Conservation (phyloP, 2,888 invertebrate species). For the Euspilapteryx auroguttella region DNA sequence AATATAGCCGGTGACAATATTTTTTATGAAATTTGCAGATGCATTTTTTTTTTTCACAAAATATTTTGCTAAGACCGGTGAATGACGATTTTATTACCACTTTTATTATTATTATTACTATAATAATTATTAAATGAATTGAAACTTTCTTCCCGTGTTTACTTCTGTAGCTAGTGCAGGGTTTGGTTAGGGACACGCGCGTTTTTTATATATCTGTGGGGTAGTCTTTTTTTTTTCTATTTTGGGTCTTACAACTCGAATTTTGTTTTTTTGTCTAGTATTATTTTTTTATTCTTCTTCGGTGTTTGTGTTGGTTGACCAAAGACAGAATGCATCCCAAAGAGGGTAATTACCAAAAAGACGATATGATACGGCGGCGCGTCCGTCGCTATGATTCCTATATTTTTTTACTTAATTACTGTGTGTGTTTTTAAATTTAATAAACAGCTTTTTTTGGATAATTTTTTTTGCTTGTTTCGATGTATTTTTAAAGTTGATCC, state of each 20-base stretch:
- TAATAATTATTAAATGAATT: too few species aligned
- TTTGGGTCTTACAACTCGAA: too few species aligned
- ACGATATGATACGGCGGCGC: slow-evolving; percentile 16
- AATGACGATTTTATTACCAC: too few species aligned
- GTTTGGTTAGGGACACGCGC: slow-evolving; percentile 8
- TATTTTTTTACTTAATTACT: slow-evolving; percentile 27
- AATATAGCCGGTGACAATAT: too few species aligned
- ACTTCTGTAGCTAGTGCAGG: slow-evolving; percentile 24
- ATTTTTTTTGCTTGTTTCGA: slow-evolving; percentile 31
- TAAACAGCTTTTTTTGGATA: slow-evolving; percentile 18
- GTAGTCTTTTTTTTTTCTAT: too few species aligned
- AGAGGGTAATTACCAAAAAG: slow-evolving; percentile 39
- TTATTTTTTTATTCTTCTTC: slow-evolving; percentile 4
- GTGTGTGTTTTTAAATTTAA: slow-evolving; percentile 13
- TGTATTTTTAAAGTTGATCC: slow-evolving; percentile 45
- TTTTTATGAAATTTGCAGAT: too few species aligned
- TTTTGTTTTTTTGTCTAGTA: slow-evolving; percentile 9
- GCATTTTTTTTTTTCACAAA: too few species aligned
- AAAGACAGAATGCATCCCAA: slow-evolving; percentile 37
- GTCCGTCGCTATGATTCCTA: slow-evolving; percentile 24
- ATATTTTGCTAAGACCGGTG: too few species aligned
- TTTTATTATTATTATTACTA: too few species aligned
- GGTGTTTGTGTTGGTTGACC: slow-evolving; percentile 16
- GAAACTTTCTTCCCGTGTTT: slow-evolving; percentile 48
- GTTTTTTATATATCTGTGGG: too few species aligned